Conservation (phyloP, 2,113 vertebrate species). For the Istiophorus platypterus region DNA sequence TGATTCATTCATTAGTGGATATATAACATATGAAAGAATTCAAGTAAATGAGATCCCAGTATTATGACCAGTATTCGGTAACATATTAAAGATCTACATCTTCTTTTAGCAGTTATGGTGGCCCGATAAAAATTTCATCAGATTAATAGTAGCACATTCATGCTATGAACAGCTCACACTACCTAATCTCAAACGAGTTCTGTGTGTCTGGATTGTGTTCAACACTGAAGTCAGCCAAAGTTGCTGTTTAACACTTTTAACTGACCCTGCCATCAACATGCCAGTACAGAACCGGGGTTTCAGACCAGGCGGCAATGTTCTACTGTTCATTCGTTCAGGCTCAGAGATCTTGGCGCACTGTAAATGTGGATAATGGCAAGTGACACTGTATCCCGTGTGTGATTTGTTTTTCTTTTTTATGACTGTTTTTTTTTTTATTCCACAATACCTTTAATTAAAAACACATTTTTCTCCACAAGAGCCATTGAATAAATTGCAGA, state of each 20-base stretch:
- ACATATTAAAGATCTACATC: too few species aligned
- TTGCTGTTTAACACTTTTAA: too few species aligned
- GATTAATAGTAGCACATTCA: background rate
- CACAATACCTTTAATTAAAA: too few species aligned
- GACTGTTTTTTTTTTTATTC: too few species aligned
- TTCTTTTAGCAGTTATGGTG: too few species aligned
- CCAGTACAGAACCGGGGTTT: background rate
- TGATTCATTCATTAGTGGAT: background rate
- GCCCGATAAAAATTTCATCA: background rate
- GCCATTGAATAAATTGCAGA: background rate
- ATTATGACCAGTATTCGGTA: too few species aligned
- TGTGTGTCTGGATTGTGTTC: background rate
- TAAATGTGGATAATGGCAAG: background rate
- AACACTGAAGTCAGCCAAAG: conserved; percentile 1
- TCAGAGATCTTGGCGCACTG: background rate
- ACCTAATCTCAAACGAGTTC: background rate
- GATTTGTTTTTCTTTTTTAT: too few species aligned
- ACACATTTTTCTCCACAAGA: background rate
- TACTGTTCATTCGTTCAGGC: background rate
- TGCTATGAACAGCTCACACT: background rate
- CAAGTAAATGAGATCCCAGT: background rate
- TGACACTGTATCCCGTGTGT: background rate
- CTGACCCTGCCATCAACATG: conserved; percentile 12
- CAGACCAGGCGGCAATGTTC: background rate
- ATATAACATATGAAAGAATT: background rate